phyloP scores from a whole-genome alignment of 2,888 invertebrate species.

The Cataglyphis rosenhaueri region DNA sequence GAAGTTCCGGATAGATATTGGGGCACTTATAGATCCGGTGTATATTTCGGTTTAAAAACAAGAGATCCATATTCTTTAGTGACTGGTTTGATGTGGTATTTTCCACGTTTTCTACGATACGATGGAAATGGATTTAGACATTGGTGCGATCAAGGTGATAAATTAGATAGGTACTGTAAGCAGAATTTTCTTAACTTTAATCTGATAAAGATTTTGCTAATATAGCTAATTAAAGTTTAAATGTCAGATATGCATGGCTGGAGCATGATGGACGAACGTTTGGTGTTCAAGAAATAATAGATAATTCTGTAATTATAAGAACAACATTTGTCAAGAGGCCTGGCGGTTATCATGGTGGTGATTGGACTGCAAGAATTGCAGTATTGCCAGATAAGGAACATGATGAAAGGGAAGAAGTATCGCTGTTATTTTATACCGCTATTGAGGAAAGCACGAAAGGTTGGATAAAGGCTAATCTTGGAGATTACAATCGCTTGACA shows the following conservation, averaged over 20 bases:
- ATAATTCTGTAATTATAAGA: constrained; percentile 91
- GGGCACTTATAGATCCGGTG: constrained; percentile 96
- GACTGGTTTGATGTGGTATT: constrained; percentile 99
- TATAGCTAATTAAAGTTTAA: constrained; percentile 6
- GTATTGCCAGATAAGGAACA: constrained; percentile 86
- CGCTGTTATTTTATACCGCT: constrained; percentile 93
- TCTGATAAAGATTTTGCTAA: not conserved
- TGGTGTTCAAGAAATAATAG: constrained; percentile 95
- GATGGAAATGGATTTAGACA: constrained; percentile 93
- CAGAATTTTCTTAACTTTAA: not conserved
- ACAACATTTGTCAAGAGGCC: constrained; percentile 96
- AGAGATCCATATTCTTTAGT: constrained; percentile 95
- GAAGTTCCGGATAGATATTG: constrained; percentile 93
- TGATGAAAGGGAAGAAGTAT: constrained; percentile 87
- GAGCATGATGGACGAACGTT: constrained; percentile 97
- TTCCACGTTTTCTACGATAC: constrained; percentile 89
- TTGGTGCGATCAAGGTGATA: constrained; percentile 96
- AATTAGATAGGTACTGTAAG: constrained; percentile 88
- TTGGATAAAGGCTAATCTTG: constrained; percentile 86
- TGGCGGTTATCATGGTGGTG: constrained; percentile 94
- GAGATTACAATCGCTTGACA: constrained; percentile 86
- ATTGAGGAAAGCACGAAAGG: constrained; percentile 91
- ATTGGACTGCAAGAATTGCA: constrained; percentile 95
- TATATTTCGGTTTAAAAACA: constrained; percentile 96
- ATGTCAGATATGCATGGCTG: constrained; percentile 92